Evolutionary conservation across 2,797 vertebrate genomes (phyloP), one percentile per base, ranked within the genome.

Genomic region (Fratercula arctica): DNA sequence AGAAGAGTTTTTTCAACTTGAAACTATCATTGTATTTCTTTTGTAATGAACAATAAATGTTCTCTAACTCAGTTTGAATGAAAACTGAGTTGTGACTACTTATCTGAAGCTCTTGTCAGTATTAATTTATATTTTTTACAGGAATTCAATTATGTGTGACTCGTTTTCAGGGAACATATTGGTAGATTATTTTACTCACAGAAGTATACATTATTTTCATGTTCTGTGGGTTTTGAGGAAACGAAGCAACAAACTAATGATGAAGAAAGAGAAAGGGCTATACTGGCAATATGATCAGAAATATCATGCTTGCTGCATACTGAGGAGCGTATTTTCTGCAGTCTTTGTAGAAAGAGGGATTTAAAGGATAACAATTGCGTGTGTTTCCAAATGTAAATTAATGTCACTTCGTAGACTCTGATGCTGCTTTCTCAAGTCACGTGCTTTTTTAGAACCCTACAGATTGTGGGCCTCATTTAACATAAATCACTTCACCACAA

Each of bases 141-240:
- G 9, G 13, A 48, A 53, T 84, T n/a, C 13, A 7, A 0, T 91
- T 75, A 25, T 0, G 0, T 11, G 37, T 51, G 9, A 13, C 16
- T 48, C n/a, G 29, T 70, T 90, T 89, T 76, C 33, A 37, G 48
- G 13, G 17, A 56, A 8, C 1, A 3, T 64, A 23, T 3, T 48
- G 15, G 24, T 31, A 35, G 26, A 13, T 61, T 39, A 24, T 84
- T 91, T 84, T 61, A 43, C 8, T 73, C 10, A 4, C 5, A 0
- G 5, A 19, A 45, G 9, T 51, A 10, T 50, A 15, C 0, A 0
- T 37, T 80, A 10, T 39, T 92, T 51, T 45, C 3, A 2, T 6
- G 5, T 83, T 77, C 8, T 86, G 21, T 75, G 69, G 53, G 9
- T 85, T 57, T 45, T 77, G 68, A 59, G 64, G n/a, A 85, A 67